Base-by-base conservation (phyloP, 1,140 invertebrate genomes). In the Myzus persicae region DNA sequence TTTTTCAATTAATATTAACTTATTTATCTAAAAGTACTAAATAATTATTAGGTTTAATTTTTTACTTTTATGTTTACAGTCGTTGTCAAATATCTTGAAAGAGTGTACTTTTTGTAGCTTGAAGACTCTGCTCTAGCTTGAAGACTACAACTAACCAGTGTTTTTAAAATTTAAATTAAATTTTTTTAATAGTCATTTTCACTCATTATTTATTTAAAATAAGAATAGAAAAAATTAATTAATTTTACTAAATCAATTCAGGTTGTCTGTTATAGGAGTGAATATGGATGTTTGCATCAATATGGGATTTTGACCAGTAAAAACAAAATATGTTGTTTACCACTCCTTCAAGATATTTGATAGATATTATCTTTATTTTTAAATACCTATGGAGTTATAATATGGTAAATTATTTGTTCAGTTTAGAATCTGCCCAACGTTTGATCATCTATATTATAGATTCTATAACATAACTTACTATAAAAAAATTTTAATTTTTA, bases 31-130 rank as follows among this genome's bases (percentile, higher is more conserved):
- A 40, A 4, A 44, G 9, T 91, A 36, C 22, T 36, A 8, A n/a
- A 2, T 67, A 44, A 46, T 51, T 85, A 44, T 85, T 89, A 89
- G 88, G 88, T 89, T 89, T 89, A 89, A 89, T 54, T 26, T 11
- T 89, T 89, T 89, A 89, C 46, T 46, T 76, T 93, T 93, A 76
- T 93, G 88, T 89, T 93, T 67, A 48, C 89, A 85, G 76, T 84
- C 51, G 76, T 88, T 88, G 85, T 93, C 46, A 93, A 81, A 85
- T 93, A 82, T 93, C 51, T 93, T 93, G 91, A 85, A 82, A 40
- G 76, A 84, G 91, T 85, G 59, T 40, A 76, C 59, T 76, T 31
- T 76, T 76, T 76, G 59, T 40, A 90, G 54, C 54, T 59, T 90
- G 54, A 90, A 67, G 54, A 67, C 38, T 90, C 59, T 76, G 59